These are phyloP conservation scores for Lindbergichthys nudifrons DNA, from an alignment of 2,797 vertebrate species.

Conservation along the genomic window DNA sequence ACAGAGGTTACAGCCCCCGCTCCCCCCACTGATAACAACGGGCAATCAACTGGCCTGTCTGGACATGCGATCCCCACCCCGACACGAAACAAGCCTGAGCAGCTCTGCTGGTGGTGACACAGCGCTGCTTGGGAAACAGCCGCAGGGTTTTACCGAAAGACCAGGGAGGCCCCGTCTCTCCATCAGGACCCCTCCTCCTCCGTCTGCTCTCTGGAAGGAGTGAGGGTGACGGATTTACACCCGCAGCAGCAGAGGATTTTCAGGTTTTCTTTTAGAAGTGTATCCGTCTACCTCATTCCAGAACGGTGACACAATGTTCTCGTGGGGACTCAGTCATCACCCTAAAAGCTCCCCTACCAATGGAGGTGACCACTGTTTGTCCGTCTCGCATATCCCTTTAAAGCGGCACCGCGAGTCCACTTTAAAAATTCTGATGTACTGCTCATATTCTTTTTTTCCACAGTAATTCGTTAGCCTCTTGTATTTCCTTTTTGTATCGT, in stretches of 20 bases:
- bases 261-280: conserved; percentile 32
- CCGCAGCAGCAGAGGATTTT: conserved; percentile 19
- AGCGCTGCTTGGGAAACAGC: conserved; percentile 65
- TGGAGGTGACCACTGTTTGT: not conserved
- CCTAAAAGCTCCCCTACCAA: not conserved
- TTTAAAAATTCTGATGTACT: too few species aligned
- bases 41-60: conserved; percentile 80
- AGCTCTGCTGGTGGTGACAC: conserved; percentile 68
- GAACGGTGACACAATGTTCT: conserved; percentile 30
- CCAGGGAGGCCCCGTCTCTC: conserved; percentile 35
- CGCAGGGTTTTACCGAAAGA: conserved; percentile 51
- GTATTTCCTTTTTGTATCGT: too few species aligned
- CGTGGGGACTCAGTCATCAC: conserved; percentile 27
- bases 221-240: conserved; percentile 41
- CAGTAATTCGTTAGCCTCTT: too few species aligned
- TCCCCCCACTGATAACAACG: conserved; percentile 77
- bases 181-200: conserved; percentile 35
- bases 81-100: conserved; percentile 64
- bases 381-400: not conserved
- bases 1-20: conserved; percentile 71
- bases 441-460: too few species aligned
- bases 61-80: conserved; percentile 66
- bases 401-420: too few species aligned
- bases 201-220: conserved; percentile 9
- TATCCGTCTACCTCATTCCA: conserved; percentile 50